These are phyloP conservation scores for Plusia festucae DNA, from an alignment of 2,888 invertebrate species.

Conservation along the genomic window DNA sequence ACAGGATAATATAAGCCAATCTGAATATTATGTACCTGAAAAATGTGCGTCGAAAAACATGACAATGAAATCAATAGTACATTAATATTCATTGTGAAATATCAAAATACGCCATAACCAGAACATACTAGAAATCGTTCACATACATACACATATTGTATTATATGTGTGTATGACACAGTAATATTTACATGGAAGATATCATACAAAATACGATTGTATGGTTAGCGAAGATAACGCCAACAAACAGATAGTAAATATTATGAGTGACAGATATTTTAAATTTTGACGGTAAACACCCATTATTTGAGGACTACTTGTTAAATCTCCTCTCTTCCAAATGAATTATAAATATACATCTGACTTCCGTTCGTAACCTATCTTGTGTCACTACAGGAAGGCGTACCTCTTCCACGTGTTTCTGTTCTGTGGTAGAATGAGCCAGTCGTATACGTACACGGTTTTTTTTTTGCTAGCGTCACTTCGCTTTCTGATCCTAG, in stretches of 20 bases:
- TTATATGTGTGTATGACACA: slow-evolving; percentile 6
- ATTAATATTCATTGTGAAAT: neutral
- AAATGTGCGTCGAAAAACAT: slow-evolving; percentile 1
- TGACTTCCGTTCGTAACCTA: no score
- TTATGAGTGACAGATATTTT: slow-evolving; percentile 33
- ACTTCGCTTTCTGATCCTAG: no score
- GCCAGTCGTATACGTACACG: no score
- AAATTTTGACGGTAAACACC: slow-evolving; percentile 34
- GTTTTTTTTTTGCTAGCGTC: no score
- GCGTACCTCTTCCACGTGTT: no score
- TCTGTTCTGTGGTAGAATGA: no score
- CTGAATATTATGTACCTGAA: neutral
- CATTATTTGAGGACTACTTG: slow-evolving; percentile 23
- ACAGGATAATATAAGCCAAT: neutral
- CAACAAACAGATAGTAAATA: slow-evolving; percentile 40
- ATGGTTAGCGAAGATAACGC: slow-evolving; percentile 32
- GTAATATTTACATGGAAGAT: slow-evolving; percentile 44
- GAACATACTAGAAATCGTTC: slow-evolving; percentile 21
- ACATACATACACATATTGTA: slow-evolving; percentile 18
- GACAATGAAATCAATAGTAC: slow-evolving; percentile 2
- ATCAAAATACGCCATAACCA: slow-evolving; percentile 15
- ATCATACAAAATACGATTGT: slow-evolving; percentile 32
- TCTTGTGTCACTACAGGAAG: no score
- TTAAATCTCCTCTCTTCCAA: no score
- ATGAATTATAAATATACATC: no score